These are phyloP conservation scores for Tipula confusa DNA, from an alignment of 2,888 invertebrate genomes.

Conservation along the genomic window DNA sequence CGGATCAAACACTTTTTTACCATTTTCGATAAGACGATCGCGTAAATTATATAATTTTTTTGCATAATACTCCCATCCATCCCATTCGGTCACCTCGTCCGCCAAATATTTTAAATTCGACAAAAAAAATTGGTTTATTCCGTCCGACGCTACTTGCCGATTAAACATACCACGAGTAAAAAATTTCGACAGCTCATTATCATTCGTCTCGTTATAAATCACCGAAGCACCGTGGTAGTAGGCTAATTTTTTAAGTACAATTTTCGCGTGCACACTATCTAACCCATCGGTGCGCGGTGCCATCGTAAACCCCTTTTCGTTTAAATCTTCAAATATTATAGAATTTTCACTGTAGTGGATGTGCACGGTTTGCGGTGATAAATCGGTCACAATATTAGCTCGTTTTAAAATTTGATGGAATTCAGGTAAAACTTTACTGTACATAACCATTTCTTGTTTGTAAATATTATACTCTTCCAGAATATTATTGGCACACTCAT, in stretches of 20 bases:
- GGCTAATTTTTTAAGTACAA: constrained; percentile 50
- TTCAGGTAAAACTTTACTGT: constrained; percentile 45
- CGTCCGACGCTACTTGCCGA: constrained; percentile 13
- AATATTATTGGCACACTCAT: constrained; percentile 41
- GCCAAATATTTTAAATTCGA: constrained; percentile 28
- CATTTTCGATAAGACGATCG: constrained; percentile 14
- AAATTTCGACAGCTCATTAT: constrained; percentile 33
- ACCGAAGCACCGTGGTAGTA: constrained; percentile 54
- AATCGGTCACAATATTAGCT: constrained; percentile 39
- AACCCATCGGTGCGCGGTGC: constrained; percentile 44
- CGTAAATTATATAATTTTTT: constrained; percentile 31
- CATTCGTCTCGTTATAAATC: constrained; percentile 48
- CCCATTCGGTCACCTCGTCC: constrained; percentile 28
- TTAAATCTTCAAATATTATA: constrained; percentile 47
- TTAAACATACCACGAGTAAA: constrained; percentile 37
- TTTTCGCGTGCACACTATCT: constrained; percentile 47
- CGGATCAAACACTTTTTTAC: not conserved
- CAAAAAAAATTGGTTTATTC: not conserved
- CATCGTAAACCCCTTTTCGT: constrained; percentile 41
- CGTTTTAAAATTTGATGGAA: constrained; percentile 44
- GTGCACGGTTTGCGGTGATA: constrained; percentile 28
- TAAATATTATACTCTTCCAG: constrained; percentile 47
- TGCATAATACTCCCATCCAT: constrained; percentile 26
- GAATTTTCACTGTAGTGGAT: constrained; percentile 44
- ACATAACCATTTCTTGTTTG: constrained; percentile 46